A percentile compares a stretch with the other conserved stretches of the same genome.
phyloP scores from a whole-genome alignment of 1,140 invertebrate species.

The Ganaspis sp. region DNA sequence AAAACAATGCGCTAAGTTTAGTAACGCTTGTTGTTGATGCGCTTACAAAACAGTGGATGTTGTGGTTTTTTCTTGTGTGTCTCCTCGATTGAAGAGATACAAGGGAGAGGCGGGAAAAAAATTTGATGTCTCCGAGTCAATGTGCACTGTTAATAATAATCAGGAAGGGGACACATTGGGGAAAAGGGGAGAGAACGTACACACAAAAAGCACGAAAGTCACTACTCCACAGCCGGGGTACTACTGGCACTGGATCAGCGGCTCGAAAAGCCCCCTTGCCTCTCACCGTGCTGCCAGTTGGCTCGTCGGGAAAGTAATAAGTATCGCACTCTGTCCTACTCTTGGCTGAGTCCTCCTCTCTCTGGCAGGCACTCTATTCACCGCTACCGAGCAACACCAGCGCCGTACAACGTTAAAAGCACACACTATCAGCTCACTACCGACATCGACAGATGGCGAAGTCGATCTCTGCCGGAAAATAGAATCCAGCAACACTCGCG shows the following conservation, averaged over 20 bases:
- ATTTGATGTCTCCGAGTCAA: not conserved
- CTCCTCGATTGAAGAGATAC: too few relatives aligned
- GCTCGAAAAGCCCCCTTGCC: conserved; percentile 33
- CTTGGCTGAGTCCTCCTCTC: conserved; percentile 45
- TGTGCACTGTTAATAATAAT: conserved; percentile 16
- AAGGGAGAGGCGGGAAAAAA: not conserved
- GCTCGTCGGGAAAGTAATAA: conserved; percentile 13
- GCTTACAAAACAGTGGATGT: too few relatives aligned
- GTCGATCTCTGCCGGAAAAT: conserved; percentile 36
- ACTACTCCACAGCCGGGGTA: conserved; percentile 56
- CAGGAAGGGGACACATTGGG: conserved; percentile 37
- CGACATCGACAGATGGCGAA: conserved; percentile 61
- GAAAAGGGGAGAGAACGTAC: conserved; percentile 34
- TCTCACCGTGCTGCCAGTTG: conserved; percentile 34
- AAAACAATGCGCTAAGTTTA: not conserved
- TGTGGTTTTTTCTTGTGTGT: not conserved
- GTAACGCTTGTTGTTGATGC: too few relatives aligned
- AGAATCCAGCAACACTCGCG: not conserved
- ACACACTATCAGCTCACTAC: conserved; percentile 12
- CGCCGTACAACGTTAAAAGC: conserved; percentile 33
- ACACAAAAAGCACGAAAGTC: conserved; percentile 53
- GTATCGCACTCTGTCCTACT: conserved; percentile 41
- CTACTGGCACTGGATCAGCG: conserved; percentile 55
- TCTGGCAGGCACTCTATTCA: conserved; percentile 34
- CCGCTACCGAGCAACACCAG: conserved; percentile 9